Evolutionary conservation across 2,888 invertebrate genomes (phyloP), one percentile per base, ranked within the genome.

Genomic region (Polia nebulosa): DNA sequence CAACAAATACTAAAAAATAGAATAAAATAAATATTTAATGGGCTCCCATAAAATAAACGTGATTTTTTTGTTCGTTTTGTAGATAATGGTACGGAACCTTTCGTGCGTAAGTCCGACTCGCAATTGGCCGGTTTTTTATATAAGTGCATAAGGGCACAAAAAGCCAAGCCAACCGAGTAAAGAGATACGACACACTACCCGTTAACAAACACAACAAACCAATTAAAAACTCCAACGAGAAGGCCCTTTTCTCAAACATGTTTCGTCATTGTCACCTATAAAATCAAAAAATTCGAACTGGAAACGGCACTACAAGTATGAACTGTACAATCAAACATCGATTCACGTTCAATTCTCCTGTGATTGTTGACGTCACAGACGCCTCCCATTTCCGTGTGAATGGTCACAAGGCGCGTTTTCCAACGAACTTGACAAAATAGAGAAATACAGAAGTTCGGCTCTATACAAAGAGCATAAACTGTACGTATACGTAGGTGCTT

Each of bases 281-380:
- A 39, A 7, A 13, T 22, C 4, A 56, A 56, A 61, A 67, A 56
- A 52, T 2, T 36, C 25, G 25, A 52, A 17, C 22, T 47, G 1
- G 53, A 27, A 58, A 62, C 67, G 51, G 36, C 39, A 55, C 39
- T 60, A n/a, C n/a, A n/a, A n/a, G n/a, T n/a, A n/a, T 52, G 65
- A 60, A 59, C 53, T 15, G 51, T 36, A 72, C 78, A 77, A 81
- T 81, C 78, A 69, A 79, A 77, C 69, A 45, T 61, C 60, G 69
- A 79, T 77, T 80, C 63, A 70, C 34, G 61, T 57, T 36, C 76
- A 65, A 72, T 70, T 79, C 61, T 65, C 59, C 13, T 32, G 71
- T 68, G 66, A 82, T 69, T 81, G 74, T 62, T 65, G 76, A 72
- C 58, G 66, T 69, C 71, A 78, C 51, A 64, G 55, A 45, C 44